phyloP scores from a whole-genome alignment of 2,888 invertebrate genomes.

The Amblyjoppa fuscipennis region DNA sequence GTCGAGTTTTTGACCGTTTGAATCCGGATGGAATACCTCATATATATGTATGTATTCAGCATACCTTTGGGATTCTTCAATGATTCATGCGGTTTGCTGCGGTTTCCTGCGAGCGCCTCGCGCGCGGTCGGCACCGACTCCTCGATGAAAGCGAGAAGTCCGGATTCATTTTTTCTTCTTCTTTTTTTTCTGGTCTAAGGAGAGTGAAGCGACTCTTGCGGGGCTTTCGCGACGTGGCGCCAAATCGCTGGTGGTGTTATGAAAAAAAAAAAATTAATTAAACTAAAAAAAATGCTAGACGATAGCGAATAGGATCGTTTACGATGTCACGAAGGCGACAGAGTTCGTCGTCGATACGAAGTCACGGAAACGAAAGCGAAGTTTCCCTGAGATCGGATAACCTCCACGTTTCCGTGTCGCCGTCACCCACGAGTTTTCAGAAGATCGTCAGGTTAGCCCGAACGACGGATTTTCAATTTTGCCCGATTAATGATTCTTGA shows the following conservation, averaged over 20 bases:
- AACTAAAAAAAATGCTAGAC: background rate
- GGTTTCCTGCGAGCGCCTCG: conserved; percentile 9
- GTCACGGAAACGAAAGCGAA: conserved; percentile 22
- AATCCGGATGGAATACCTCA: background rate
- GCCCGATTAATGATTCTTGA: background rate
- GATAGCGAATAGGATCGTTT: background rate
- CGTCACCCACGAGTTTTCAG: conserved; percentile 47
- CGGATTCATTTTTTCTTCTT: conserved; percentile 7
- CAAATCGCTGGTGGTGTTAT: conserved; percentile 8
- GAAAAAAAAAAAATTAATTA: background rate
- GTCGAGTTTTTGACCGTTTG: no score
- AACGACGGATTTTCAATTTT: background rate
- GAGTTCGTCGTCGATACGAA: conserved; percentile 8
- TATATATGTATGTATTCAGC: background rate
- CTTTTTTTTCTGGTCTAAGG: background rate
- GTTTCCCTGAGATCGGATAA: conserved; percentile 50
- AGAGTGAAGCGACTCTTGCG: background rate
- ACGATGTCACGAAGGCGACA: conserved; percentile 44
- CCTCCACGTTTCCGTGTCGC: conserved; percentile 49
- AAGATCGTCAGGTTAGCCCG: conserved; percentile 38
- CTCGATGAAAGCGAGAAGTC: conserved; percentile 49
- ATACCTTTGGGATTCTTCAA: background rate
- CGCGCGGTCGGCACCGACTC: conserved; percentile 11
- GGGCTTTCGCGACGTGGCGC: background rate
- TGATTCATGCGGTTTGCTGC: conserved; percentile 57